Percentiles rank a stretch among this genome's conserved stretches.
phyloP scores from a whole-genome alignment of 2,888 invertebrate species.

The Cerceris rybyensis region DNA sequence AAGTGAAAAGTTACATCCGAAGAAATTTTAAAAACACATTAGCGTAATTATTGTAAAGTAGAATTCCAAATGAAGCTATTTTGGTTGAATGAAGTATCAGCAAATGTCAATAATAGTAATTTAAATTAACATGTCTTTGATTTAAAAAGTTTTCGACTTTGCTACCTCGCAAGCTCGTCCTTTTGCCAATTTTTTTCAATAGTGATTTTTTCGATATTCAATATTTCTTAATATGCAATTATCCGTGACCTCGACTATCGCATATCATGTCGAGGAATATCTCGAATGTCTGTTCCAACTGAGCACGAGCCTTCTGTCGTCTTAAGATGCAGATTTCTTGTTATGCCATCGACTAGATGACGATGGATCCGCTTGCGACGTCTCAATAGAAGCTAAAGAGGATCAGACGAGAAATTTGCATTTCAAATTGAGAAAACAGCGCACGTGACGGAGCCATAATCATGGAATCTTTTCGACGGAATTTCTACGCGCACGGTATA shows the following conservation, averaged over 20 bases:
- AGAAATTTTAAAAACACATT: background rate
- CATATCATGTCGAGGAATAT: constrained; percentile 11
- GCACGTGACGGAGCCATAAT: background rate
- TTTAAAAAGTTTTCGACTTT: background rate
- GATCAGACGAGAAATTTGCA: constrained; percentile 22
- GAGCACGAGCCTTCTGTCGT: constrained; percentile 3
- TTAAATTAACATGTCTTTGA: no score
- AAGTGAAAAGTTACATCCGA: background rate
- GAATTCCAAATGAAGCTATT: no score
- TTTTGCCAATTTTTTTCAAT: constrained; percentile 14
- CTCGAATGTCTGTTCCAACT: background rate
- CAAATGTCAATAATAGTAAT: no score
- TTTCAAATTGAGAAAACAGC: constrained; percentile 16
- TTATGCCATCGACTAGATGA: constrained; percentile 35
- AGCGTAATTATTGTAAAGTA: no score
- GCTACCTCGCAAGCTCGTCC: background rate
- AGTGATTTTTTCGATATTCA: constrained; percentile 3
- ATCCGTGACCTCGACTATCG: constrained; percentile 39
- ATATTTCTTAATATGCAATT: constrained; percentile 21
- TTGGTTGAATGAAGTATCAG: no score
- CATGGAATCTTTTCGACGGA: background rate
- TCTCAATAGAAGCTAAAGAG: constrained; percentile 10
- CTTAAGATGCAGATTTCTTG: constrained; percentile 14
- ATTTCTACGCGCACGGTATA: background rate
- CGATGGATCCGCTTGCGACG: background rate